These are phyloP conservation scores for Colistium nudipinnis DNA, from an alignment of 2,113 vertebrate genomes.

Conservation along the genomic window DNA sequence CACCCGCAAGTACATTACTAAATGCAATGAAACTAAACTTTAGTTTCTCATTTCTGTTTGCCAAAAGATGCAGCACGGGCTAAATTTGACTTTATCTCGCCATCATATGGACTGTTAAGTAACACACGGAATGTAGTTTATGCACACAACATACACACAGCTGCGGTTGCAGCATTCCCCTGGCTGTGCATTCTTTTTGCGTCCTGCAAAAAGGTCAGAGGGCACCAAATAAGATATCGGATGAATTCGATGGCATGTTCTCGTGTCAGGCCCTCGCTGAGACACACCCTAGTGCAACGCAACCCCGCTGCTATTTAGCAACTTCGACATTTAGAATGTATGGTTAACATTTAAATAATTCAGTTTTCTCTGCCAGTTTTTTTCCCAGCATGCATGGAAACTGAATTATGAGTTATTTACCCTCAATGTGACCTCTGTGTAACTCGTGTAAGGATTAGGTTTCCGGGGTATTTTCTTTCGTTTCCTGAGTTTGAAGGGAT, in stretches of 20 bases:
- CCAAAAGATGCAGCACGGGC: not conserved
- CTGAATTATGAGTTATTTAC: not conserved
- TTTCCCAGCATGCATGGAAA: not conserved
- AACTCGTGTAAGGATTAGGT: not conserved
- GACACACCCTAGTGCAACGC: constrained; percentile 46
- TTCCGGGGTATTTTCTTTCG: constrained; percentile 4
- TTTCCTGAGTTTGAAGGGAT: constrained; percentile 1
- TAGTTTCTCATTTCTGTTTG: no score
- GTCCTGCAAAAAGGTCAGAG: constrained; percentile 63
- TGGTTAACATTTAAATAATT: not conserved
- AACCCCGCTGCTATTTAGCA: constrained; percentile 30
- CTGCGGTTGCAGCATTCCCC: constrained; percentile 29
- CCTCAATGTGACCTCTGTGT: constrained; percentile 2
- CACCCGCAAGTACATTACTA: no score
- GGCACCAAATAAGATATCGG: constrained; percentile 41
- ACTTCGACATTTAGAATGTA: not conserved
- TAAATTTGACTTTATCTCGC: not conserved
- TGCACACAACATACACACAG: constrained; percentile 27
- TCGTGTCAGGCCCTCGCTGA: constrained; percentile 31
- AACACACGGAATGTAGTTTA: constrained; percentile 11
- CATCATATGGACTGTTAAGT: not conserved
- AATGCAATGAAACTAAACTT: no score
- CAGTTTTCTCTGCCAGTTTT: not conserved
- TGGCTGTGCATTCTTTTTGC: constrained; percentile 29
- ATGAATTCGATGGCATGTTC: constrained; percentile 57